Conservation (phyloP, 2,888 invertebrate genomes). For the Dinocampus coccinellae region DNA sequence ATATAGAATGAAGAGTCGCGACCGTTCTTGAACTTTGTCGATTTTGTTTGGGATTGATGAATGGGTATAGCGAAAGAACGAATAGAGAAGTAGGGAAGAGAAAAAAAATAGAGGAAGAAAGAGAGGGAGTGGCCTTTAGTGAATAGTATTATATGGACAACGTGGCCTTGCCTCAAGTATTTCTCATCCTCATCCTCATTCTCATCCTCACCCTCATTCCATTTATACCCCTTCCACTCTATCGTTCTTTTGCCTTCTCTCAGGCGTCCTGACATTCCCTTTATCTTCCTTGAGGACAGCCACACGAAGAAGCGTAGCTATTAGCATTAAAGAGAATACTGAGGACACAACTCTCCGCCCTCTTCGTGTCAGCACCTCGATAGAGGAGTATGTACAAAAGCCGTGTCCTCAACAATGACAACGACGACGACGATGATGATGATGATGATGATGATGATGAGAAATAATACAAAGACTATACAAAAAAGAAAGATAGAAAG, state of each 20-base stretch:
- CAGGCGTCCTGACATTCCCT: slow-evolving; percentile 21
- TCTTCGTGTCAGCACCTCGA: slow-evolving; percentile 34
- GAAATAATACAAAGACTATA: not conserved
- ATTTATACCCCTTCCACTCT: slow-evolving; percentile 1
- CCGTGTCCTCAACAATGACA: slow-evolving; percentile 32
- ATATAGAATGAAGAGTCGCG: slow-evolving; percentile 8
- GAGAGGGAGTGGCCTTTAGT: slow-evolving; percentile 43
- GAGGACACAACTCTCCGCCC: slow-evolving; percentile 31
- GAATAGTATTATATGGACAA: slow-evolving; percentile 37
- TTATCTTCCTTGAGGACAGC: slow-evolving; percentile 32
- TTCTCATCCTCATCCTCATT: not conserved
- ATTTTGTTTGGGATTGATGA: slow-evolving; percentile 49
- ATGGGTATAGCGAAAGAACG: slow-evolving; percentile 45
- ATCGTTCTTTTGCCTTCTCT: slow-evolving; percentile 14
- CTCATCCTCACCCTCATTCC: not conserved
- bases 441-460: not conserved
- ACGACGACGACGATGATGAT: slow-evolving; percentile 13
- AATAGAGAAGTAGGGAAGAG: too few species aligned
- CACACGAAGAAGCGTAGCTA: slow-evolving; percentile 40
- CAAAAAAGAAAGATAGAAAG: slow-evolving; percentile 16
- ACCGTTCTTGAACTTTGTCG: slow-evolving; percentile 39
- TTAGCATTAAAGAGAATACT: slow-evolving; percentile 42
- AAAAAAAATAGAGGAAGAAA: too few species aligned
- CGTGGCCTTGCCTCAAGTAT: slow-evolving; percentile 43
- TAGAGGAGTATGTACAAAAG: slow-evolving; percentile 22